These are phyloP conservation scores for Anguilla obscura DNA, from an alignment of 2,797 vertebrate species.

Conservation along the genomic window DNA sequence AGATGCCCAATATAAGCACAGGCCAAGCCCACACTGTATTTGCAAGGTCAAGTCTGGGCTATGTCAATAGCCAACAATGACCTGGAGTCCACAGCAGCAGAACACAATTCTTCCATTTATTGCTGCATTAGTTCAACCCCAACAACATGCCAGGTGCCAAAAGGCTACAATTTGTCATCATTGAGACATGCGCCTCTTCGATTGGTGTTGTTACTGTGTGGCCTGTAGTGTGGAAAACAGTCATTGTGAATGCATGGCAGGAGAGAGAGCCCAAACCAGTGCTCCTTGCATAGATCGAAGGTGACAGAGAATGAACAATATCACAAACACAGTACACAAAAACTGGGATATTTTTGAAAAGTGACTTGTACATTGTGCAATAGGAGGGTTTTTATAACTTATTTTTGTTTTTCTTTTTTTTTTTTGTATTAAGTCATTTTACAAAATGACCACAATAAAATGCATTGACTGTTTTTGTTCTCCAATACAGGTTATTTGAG, in stretches of 20 bases:
- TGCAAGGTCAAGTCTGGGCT: background rate
- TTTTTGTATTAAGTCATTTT: too few species aligned
- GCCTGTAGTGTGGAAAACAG: background rate
- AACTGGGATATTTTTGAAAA: background rate
- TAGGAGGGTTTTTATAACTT: background rate
- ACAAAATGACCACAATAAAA: too few species aligned
- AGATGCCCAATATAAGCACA: background rate
- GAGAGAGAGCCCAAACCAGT: background rate
- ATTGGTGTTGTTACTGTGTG: slow-evolving; percentile 8
- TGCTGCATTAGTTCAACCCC: background rate
- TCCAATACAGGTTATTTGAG: background rate
- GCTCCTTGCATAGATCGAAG: background rate
- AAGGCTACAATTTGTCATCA: background rate
- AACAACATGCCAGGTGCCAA: background rate
- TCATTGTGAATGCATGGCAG: background rate
- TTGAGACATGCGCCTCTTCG: background rate
- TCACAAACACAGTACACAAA: background rate
- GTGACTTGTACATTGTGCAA: background rate
- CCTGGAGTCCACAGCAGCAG: background rate
- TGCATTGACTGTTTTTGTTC: too few species aligned
- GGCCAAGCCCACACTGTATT: background rate
- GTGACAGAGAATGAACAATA: background rate
- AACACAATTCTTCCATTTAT: background rate
- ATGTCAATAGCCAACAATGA: background rate
- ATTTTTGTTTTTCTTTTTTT: background rate